Base-by-base conservation (phyloP, 2,888 invertebrate genomes). In the Mythimna loreyi region DNA sequence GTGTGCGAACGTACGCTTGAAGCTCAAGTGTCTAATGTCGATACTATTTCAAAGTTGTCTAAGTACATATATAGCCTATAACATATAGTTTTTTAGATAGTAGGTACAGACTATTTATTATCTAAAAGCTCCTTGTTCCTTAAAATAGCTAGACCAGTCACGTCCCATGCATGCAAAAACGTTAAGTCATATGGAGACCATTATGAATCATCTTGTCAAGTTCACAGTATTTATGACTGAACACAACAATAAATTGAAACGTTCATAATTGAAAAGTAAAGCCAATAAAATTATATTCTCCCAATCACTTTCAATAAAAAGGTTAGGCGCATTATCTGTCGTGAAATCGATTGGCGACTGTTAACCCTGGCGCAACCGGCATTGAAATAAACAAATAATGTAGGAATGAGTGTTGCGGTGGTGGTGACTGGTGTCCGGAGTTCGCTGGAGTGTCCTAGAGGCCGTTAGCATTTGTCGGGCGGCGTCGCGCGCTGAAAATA, bases 381-480 rank as follows among this genome's bases (percentile, higher is more conserved):
- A 77, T 75, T 74, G 55, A 65, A 78, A 74, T 69, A 86, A 81
- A 82, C 74, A 78, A 78, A 75, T 82, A 76, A 71, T 69, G 75
- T 71, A 71, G 77, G 58, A 76, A 75, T 72, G 67, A 72, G 80
- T 73, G 73, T 63, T 66, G 70, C 74, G 72, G 68, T 75, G 73
- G 47, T 56, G 75, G 66, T 75, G 55, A 75, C 75, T 72, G 70
- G 60, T 71, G 81, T 66, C 71, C 50, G 58, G 62, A 79, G 72
- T 81, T 81, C 87, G 87, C 93, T 93, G 93, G 92, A 92, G 93
- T 91, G 91, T 92, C 94, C 94, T 93, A 93, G 93, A 94, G 95
- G 95, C 92, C 95, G 92, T 96, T 96, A 96, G 93, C 95, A 95
- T 95, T 95, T 94, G 93, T 92, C 91, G 94, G 91, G 93, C 91